Conservation (phyloP, 1,140 invertebrate species). For the Aphis craccivora region DNA sequence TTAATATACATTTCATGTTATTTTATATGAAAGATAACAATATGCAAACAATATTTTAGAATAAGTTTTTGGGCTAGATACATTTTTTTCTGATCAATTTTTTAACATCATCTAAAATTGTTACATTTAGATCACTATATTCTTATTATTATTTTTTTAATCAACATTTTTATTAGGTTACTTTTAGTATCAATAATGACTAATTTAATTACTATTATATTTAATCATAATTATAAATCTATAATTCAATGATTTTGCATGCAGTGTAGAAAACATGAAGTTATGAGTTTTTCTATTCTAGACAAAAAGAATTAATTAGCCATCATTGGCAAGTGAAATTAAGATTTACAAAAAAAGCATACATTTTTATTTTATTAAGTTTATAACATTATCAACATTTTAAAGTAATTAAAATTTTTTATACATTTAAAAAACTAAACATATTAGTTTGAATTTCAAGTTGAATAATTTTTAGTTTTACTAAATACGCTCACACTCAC, state of each 20-base stretch:
- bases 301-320: background rate
- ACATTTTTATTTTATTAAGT: background rate
- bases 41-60: background rate
- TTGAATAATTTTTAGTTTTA: background rate
- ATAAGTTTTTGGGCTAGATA: too few species aligned
- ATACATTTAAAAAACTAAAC: background rate
- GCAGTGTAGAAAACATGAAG: too few species aligned
- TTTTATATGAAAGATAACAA: background rate
- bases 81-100: too few species aligned
- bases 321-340: background rate
- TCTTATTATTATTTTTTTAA: too few species aligned
- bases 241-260: too few species aligned
- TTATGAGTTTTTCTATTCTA: background rate
- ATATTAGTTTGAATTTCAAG: background rate
- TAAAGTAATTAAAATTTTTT: background rate
- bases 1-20: background rate
- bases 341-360: background rate
- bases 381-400: background rate
- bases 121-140: too few species aligned
- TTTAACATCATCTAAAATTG: too few species aligned
- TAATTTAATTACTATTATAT: too few species aligned
- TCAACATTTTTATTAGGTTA: too few species aligned
- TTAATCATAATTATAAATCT: too few species aligned
- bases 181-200: too few species aligned
- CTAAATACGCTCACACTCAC: constrained; percentile 26